Evolutionary conservation across 2,113 vertebrate species (phyloP), one percentile per base, ranked within the genome.

Genomic region (Engystomops pustulosus): DNA sequence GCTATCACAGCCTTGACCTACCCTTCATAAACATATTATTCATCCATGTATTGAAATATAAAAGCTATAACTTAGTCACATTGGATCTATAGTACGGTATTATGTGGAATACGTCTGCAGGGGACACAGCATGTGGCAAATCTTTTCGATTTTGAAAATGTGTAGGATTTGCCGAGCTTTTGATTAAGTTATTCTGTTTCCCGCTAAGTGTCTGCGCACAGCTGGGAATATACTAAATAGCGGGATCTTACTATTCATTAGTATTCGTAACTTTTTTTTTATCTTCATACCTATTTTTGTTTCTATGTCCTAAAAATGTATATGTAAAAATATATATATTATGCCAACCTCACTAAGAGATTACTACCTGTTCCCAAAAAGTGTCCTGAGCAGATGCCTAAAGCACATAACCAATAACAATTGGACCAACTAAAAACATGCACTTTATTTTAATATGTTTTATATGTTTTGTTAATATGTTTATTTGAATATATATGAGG

Each of bases 101-200:
- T 79, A 79, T 79, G 17, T 25, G 27, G 36, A 45, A 79, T 41
- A 41, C n/a, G 20, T 23, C 36, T 30, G 58, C 58, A 6, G 36
- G 77, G 38, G 20, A 45, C 77, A 2, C 77, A 79, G 77, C 27
- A 20, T 65, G 77, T 30, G 38, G 23, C 44, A 79, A 79, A 79
- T 62, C 58, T 67, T 79, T 79, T 20, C 30, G 58, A 65, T 79
- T 79, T 47, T 17, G 20, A 79, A 47, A 62, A 67, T 65, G 58
- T 79, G 58, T 65, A 27, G 55, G 58, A 65, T 79, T 47, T 79
- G 58, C 38, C 34, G n/a, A 79, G 77, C 36, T 44, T 79, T 79
- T 79, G 77, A 79, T 79, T 67, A 65, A 41, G 58, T 65, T 67
- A 44, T 60, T 79, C 41, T 67, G 41, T 47, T 79, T 62, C 77